Evolutionary conservation across 2,797 vertebrate genomes (phyloP), one percentile per base, ranked within the genome.

Genomic region (Danio albolineatus): DNA sequence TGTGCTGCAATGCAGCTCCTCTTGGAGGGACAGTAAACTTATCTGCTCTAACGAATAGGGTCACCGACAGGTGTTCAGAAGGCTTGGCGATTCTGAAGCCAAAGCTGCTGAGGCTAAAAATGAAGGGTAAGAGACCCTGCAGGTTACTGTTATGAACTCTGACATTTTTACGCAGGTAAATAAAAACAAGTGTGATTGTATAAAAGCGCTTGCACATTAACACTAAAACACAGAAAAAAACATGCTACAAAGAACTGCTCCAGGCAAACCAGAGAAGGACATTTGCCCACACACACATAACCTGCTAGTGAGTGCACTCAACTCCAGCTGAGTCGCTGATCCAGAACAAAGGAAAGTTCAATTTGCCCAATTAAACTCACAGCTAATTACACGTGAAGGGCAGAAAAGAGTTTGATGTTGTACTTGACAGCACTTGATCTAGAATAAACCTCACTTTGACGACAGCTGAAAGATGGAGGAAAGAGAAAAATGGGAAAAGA

Each of bases 321-420:
- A 60, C 61, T 73, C 54, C 56, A 69, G 72, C 43, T 21, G 73
- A 80, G 56, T 43, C 61, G 73, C 38, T 85, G 80, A 86, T 85
- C 82, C 73, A 60, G 67, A 84, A 85, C 73, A 81, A 85, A 85
- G 76, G 72, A 80, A 53, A 80, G 74, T 74, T 82, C 72, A 85
- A 81, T 82, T 84, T 81, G 79, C 84, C 76, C 73, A 85, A 87
- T 85, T 85, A 86, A 82, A 80, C 79, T 73, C 77, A 83, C 14
- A 83, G 48, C 60, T 78, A 87, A 87, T 84, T 82, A 82, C 49
- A 81, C 61, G 79, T 74, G 64, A 82, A 84, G 73, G 83, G 38
- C 64, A 87, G 53, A 38, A 56, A n/a, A 38, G 49, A 54, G 14
- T 53, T 69, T 69, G 44, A 71, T 53, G 17, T 49, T 73, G 19